A percentile compares a stretch with the other conserved stretches of the same genome.
phyloP scores from a whole-genome alignment of 2,888 invertebrate genomes.

The Diogma glabrata region DNA sequence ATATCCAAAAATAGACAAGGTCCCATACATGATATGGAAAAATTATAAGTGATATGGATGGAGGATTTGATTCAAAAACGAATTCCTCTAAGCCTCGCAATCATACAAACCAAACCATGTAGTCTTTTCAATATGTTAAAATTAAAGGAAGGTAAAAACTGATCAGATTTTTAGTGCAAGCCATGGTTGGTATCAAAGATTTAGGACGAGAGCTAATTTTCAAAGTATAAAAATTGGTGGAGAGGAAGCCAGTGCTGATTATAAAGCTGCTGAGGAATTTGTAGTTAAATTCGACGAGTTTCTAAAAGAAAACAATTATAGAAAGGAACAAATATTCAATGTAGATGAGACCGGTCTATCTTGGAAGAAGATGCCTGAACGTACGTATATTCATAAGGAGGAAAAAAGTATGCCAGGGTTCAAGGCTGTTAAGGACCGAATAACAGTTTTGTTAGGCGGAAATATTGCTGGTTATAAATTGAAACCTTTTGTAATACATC shows the following conservation, averaged over 20 bases:
- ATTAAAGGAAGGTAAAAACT: slow-evolving; percentile 8
- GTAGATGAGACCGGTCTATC: not conserved
- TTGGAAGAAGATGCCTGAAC: slow-evolving; percentile 8
- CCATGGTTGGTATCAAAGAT: slow-evolving; percentile 5
- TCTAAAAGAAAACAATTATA: slow-evolving; percentile 6
- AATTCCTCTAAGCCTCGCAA: not conserved
- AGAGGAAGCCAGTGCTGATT: slow-evolving; percentile 2
- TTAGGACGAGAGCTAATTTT: slow-evolving; percentile 7
- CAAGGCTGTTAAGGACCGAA: slow-evolving; percentile 2
- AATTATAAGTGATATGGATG: slow-evolving; percentile 2
- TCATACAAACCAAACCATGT: slow-evolving; percentile 4
- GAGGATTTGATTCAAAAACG: not conserved
- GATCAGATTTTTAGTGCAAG: slow-evolving; percentile 6
- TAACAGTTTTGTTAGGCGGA: slow-evolving; percentile 7
- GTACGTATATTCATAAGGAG: slow-evolving; percentile 4
- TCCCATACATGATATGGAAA: slow-evolving; percentile 7
- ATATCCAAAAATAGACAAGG: slow-evolving; percentile 6
- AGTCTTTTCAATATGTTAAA: slow-evolving; percentile 8
- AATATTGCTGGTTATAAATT: slow-evolving; percentile 8
- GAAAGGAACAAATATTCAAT: slow-evolving; percentile 4
- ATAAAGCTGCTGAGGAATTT: slow-evolving; percentile 7
- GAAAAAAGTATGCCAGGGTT: slow-evolving; percentile 5
- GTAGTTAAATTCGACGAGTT: slow-evolving; percentile 7
- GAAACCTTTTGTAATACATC: slow-evolving; percentile 7
- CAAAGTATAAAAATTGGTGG: slow-evolving; percentile 7